Conservation (phyloP, 2,888 invertebrate genomes). For the Coronaproctus castanopsis region DNA sequence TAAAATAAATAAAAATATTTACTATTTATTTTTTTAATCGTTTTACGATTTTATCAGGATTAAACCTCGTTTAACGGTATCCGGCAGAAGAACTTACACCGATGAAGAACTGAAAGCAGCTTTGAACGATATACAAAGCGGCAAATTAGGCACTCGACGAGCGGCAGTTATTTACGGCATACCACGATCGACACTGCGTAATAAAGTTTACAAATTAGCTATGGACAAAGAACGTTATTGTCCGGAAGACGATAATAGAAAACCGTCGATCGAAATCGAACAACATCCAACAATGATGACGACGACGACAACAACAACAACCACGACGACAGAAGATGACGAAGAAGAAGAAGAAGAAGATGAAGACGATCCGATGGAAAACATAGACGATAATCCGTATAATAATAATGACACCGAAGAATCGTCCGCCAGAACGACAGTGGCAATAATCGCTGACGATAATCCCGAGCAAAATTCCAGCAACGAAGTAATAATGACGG, state of each 20-base stretch:
- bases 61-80: constrained; percentile 43
- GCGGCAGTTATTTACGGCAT: constrained; percentile 92
- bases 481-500: too few species aligned
- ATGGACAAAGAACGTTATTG: constrained; percentile 45
- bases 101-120: constrained; percentile 86
- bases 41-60: constrained; percentile 44
- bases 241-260: neutral
- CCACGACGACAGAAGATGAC: constrained; percentile 25
- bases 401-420: constrained; percentile 32
- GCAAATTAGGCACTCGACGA: constrained; percentile 74
- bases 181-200: constrained; percentile 84
- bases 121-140: constrained; percentile 81
- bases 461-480: too few species aligned
- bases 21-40: too few species aligned
- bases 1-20: too few species aligned
- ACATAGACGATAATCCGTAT: too few species aligned
- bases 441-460: too few species aligned
- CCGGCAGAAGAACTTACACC: constrained; percentile 78
- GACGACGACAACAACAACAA: constrained; percentile 30
- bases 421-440: constrained; percentile 35
- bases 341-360: constrained; percentile 18
- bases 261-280: neutral
- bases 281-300: constrained; percentile 27
- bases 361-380: constrained; percentile 13
- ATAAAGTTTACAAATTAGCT: constrained; percentile 75